Evolutionary conservation across 2,113 vertebrate species (phyloP), one percentile per base, ranked within the genome.

Genomic region (Bos indicus): DNA sequence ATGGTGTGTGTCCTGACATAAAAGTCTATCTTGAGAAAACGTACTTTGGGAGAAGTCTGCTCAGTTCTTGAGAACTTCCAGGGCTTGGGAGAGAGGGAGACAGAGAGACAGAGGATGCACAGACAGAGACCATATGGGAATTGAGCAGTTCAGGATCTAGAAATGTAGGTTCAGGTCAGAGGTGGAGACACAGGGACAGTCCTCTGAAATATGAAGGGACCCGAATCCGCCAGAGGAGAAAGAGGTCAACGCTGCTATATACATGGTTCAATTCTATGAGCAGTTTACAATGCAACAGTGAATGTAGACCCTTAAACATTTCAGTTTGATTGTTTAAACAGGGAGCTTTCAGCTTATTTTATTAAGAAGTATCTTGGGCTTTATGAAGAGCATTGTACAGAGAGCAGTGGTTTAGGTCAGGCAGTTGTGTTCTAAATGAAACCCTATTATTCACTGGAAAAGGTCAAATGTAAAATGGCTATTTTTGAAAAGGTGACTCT

Each of bases 401-500:
- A 33, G 57, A 1, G 2, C 25, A 59, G 2, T 8, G 26, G 21
- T 92, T 95, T 46, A 94, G 28, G 15, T 64, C 64, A 94, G n/a
- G 26, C 67, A 80, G 26, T 93, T 64, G 30, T 30, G 67, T 56
- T 30, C 59, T 51, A 46, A 97, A 87, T 40, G 82, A 87, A 96
- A 91, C 67, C 64, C 36, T 88, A 21, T 88, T 97, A 51, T 14
- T 30, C 17, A 52, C 33, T 56, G 54, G 33, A 21, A 92, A 98
- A 98, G 62, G 67, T 83, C 91, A 96, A 94, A 88, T 64, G 48
- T 52, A 92, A 84, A 96, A 85, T 84, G 77, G 56, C 7, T 36
- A 8, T 51, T 52, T 91, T 78, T 48, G 40, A 81, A 64, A 94
- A 97, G 77, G 36, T 88, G n/a, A 93, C 7, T 93, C 28, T 56